Base-by-base conservation (phyloP, 2,888 invertebrate genomes). In the Cecidostiba fungosa region DNA sequence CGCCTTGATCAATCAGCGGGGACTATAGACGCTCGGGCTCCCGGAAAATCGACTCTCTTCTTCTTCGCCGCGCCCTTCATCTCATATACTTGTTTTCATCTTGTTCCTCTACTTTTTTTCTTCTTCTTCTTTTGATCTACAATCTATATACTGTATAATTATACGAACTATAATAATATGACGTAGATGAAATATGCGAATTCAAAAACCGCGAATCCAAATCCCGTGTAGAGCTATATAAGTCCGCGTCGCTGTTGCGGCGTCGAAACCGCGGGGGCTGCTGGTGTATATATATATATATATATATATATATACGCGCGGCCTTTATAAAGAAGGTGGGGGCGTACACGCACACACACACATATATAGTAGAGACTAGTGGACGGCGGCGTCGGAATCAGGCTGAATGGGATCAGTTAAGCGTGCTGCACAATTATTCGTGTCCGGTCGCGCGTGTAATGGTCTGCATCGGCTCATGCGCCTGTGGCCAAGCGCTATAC, bases 371-470 rank as follows among this genome's bases (percentile, higher is more conserved):
- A 62, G 59, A 43, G 39, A 43, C 39, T 43, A 47, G 80, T 26
- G 62, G n/a, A 86, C 82, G 87, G 87, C 88, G 88, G 85, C 88
- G 87, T 82, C 88, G 87, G 77, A 80, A 85, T 83, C 76, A 70
- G 54, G 89, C 89, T 95, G 94, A 95, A 95, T 95, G 94, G 94
- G 94, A 94, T 94, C 95, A 95, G 94, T 95, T 95, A 94, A 95
- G 95, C 95, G 95, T 95, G 94, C 94, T 94, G 94, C 93, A 94
- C 95, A 94, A 95, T 93, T 93, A 93, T 95, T 95, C 95, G 94
- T 94, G 94, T 94, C 93, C 95, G 95, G 95, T 95, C 95, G 95
- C 94, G 95, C 95, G 95, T 95, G 95, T 95, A 95, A 95, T 95
- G 94, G 95, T 94, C 94, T 93, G 94, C 93, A 94, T 93, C 92